Base-by-base conservation (phyloP, 30 jellyfish, hydroid and myxozoan species). In the Phacellophora camtschatica region DNA sequence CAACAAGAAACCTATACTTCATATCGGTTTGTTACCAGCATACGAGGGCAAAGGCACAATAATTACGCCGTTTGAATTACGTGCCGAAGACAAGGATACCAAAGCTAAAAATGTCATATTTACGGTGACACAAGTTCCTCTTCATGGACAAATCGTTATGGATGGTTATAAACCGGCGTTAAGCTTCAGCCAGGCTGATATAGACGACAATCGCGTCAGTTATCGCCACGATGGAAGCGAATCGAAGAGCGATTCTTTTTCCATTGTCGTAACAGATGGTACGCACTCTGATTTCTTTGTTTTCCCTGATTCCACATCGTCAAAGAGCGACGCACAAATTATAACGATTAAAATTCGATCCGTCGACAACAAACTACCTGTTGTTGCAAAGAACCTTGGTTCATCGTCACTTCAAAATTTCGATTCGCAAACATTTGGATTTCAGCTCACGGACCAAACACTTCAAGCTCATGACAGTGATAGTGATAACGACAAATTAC, bases 151-250 rank as follows among this genome's bases (percentile, higher is more conserved):
- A 24, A 39, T 94, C 9, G 63, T 75, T 16, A 63, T 59, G 25
- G 96, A 83, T 61, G 95, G 93, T 15, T 16, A 29, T 35, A 31
- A 27, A 35, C 28, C 70, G 6, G 80, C 62, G 5, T 6, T 19
- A 35, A 27, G 63, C 25, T 94, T 94, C 86, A 76, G 90, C 5
- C 99, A 94, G 54, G 66, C 88, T 39, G 97, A 94, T 33, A 73
- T 94, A 18, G 58, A 87, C 36, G 88, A 56, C 4, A 87, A 94
- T 51, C 88, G 94, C 10, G 71, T 94, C 67, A 72, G 82, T 30
- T 94, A 94, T 61, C 88, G 86, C 16, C 99, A 94, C 55, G 97
- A 87, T 66, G 96, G 96, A 2, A 49, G 96, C 35, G 96, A 82
- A 29, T 67, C 85, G 11, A 65, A 54, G 30, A 28, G 63, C 2